phyloP scores from a whole-genome alignment of 2,113 vertebrate genomes.

The Salminus brasiliensis region DNA sequence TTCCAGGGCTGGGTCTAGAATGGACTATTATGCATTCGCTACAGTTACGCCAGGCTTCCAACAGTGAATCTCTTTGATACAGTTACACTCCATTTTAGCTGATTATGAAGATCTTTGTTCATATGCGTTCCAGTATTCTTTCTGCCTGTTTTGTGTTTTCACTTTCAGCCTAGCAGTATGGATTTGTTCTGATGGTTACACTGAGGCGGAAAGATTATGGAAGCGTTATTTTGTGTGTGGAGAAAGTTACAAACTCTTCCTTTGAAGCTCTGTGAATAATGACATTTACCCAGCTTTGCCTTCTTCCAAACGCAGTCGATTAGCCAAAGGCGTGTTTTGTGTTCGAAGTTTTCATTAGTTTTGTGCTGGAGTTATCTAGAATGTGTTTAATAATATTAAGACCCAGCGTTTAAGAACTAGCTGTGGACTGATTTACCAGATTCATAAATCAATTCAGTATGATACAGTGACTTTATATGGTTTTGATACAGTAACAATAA shows the following conservation, averaged over 20 bases:
- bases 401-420: too few species aligned
- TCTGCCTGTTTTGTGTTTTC: slow-evolving; percentile 6
- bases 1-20: background rate
- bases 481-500: too few species aligned
- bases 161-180: background rate
- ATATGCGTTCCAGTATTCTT: slow-evolving; percentile 3
- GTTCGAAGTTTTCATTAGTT: too few species aligned
- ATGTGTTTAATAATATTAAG: too few species aligned
- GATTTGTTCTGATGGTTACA: background rate
- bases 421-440: too few species aligned
- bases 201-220: background rate
- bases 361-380: too few species aligned
- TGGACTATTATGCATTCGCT: background rate
- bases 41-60: background rate
- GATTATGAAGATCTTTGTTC: slow-evolving; percentile 4
- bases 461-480: too few species aligned
- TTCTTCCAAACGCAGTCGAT: background rate
- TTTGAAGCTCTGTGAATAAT: background rate
- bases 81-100: background rate
- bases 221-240: background rate
- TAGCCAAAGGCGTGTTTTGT: too few species aligned
- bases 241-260: background rate
- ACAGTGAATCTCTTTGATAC: background rate
- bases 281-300: background rate
- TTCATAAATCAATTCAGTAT: too few species aligned